phyloP scores from a whole-genome alignment of 2,888 invertebrate genomes.

The Phlogophora meticulosa region DNA sequence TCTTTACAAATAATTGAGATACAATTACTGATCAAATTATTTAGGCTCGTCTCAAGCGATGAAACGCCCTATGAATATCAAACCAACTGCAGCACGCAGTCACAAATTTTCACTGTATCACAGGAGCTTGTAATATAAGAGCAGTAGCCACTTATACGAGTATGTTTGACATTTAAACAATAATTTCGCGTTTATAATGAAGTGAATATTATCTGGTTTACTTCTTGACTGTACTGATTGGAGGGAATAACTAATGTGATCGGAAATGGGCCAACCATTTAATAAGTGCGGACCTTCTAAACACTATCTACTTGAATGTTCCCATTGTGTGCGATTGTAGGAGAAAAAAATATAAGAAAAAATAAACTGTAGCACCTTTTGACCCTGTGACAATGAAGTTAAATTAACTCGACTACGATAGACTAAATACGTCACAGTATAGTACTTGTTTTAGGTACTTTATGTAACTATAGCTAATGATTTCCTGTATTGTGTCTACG shows the following conservation, averaged over 20 bases:
- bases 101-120: neutral
- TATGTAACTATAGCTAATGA: conserved; percentile 1
- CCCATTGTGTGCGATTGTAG: conserved; percentile 31
- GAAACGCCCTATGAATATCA: conserved; percentile 14
- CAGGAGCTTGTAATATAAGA: neutral
- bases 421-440: conserved; percentile 18
- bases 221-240: conserved; percentile 24
- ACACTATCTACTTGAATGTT: conserved; percentile 28
- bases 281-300: conserved; percentile 19
- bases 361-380: conserved; percentile 46
- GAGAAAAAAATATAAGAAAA: conserved; percentile 33
- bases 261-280: conserved; percentile 1
- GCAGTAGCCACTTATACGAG: neutral
- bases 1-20: conserved; percentile 64
- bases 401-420: conserved; percentile 40
- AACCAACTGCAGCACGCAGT: neutral
- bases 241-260: conserved; percentile 21
- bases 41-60: conserved; percentile 28
- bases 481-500: conserved; percentile 27
- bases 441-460: conserved; percentile 10
- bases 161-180: neutral
- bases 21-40: conserved; percentile 51
- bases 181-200: conserved; percentile 6
- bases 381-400: conserved; percentile 48
- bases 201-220: conserved; percentile 9